Evolutionary conservation across 2,797 vertebrate genomes (phyloP), one percentile per base, ranked within the genome.

Genomic region (Tolypeutes matacus): DNA sequence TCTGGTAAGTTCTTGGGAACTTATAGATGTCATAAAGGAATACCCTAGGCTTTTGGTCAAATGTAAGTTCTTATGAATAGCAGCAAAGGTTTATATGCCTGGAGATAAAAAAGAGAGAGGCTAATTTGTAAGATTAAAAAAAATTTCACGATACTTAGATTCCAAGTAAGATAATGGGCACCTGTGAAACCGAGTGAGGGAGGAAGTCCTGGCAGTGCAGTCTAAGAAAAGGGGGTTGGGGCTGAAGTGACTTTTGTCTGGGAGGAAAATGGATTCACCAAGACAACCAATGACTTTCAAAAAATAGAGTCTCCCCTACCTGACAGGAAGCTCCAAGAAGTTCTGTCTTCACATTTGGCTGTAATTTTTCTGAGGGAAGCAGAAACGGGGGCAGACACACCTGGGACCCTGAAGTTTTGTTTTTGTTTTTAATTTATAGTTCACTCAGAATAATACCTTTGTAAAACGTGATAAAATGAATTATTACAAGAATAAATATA

Each of bases 1-100:
- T 96, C 91, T 97, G 69, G 67, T 83, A 96, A 95, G 78, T 95
- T 97, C 86, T 91, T 97, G 67, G 95, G 95, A 98, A 97, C 21
- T 91, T 95, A 91, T 56, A 80, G 53, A 46, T 80, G 34, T 46
- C 95, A 8, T 82, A 91, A 97, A 97, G 39, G 95, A 93, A 94
- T 65, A 91, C 58, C 70, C 75, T 77, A 90, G 78, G 72, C n/a
- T 78, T 72, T 34, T 39, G 34, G 77, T 89, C 94, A 96, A 92
- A 87, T 96, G 94, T 9, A 0, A 89, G 23, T 53, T 73, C 51
- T 90, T 56, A 56, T 70, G 77, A 96, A 95, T 34, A 67, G 34
- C 25, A 94, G 14, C 34, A 4, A 25, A 96, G 93, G 17, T 17
- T 85, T 77, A 76, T 70, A 25, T 86, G 13, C 51, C 85, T 67